Conservation (phyloP, 2,888 invertebrate species). For the Drosophila meridionalis region DNA sequence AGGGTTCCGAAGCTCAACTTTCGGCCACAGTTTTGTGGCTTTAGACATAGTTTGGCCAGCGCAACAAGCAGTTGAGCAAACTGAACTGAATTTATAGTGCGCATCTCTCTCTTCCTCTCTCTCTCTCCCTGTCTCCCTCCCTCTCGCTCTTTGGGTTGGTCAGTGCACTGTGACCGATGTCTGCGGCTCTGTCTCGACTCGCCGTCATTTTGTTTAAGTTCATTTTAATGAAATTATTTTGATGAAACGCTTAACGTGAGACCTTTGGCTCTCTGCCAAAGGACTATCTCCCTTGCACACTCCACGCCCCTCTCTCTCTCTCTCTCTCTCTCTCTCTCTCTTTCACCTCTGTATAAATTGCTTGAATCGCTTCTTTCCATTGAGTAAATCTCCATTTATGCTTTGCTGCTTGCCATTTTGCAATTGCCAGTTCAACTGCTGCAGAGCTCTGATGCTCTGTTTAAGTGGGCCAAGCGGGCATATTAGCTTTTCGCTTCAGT, state of each 20-base stretch:
- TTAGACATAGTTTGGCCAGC: constrained; percentile 3
- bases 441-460: not conserved
- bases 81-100: not conserved
- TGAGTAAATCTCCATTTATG: constrained; percentile 31
- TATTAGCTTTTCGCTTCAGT: not conserved
- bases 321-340: not conserved
- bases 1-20: not conserved
- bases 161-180: constrained; percentile 19
- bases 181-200: constrained; percentile 12
- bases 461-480: not conserved
- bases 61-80: constrained; percentile 8
- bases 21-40: constrained; percentile 5
- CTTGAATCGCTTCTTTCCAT: constrained; percentile 15
- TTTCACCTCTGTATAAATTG: constrained; percentile 6
- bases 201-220: constrained; percentile 21
- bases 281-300: not conserved
- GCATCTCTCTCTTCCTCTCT: not conserved
- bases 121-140: not conserved
- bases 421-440: constrained; percentile 6
- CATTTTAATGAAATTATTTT: constrained; percentile 35
- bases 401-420: constrained; percentile 16
- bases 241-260: constrained; percentile 31
- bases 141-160: constrained; percentile 7
- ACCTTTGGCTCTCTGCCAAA: constrained; percentile 24
- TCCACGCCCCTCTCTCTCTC: not conserved